Conservation (phyloP, 2,888 invertebrate genomes). For the Luffia ferchaultella region DNA sequence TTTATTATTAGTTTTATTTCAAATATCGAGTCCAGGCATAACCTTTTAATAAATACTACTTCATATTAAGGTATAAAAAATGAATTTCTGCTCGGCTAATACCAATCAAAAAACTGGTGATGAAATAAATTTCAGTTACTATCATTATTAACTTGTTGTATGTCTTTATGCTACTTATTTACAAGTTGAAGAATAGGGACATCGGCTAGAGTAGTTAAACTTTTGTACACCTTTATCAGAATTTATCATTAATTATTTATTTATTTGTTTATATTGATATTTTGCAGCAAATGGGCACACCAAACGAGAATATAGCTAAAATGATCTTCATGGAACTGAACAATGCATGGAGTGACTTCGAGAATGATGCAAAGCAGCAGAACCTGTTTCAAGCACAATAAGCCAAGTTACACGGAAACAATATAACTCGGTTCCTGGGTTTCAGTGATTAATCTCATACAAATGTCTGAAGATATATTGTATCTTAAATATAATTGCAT, state of each 20-base stretch:
- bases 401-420: background rate
- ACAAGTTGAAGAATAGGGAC: too few species aligned
- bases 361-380: slow-evolving; percentile 83
- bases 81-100: too few species aligned
- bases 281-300: slow-evolving; percentile 89
- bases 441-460: slow-evolving; percentile 5
- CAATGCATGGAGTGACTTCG: slow-evolving; percentile 98
- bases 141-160: too few species aligned
- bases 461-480: slow-evolving; percentile 16
- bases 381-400: slow-evolving; percentile 64
- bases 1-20: too few species aligned
- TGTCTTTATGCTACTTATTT: too few species aligned
- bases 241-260: slow-evolving; percentile 15
- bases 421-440: slow-evolving; percentile 3
- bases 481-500: slow-evolving; percentile 1
- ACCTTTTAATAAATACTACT: too few species aligned
- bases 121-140: too few species aligned
- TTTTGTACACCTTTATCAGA: background rate
- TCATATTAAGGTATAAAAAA: too few species aligned
- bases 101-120: too few species aligned
- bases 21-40: too few species aligned
- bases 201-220: too few species aligned
- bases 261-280: too few species aligned
- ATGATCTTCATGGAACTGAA: slow-evolving; percentile 98
- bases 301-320: slow-evolving; percentile 93